Evolutionary conservation across 1,140 invertebrate genomes (phyloP), one percentile per base, ranked within the genome.

Genomic region (Anthonomus grandis): DNA sequence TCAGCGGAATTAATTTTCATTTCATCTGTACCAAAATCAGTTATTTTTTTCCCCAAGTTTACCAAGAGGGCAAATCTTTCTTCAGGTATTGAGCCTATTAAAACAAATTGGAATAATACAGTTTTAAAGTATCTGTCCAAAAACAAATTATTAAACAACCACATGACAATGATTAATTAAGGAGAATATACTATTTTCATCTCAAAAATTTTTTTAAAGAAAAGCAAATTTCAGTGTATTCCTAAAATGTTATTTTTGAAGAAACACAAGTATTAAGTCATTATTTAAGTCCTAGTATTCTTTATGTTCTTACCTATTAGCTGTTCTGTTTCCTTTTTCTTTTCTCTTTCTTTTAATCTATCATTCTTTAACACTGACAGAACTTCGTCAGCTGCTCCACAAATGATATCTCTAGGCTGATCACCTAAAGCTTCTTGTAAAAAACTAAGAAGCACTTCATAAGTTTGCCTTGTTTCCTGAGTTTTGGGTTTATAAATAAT

Each of bases 341-440:
- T 90, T 53, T 98, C 95, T 51, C 87, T 89, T 67, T 97, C 93
- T 74, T 94, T 95, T 27, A 97, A 75, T 62, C 87, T 86, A 57
- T 99, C 95, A 78, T 96, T 97, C 75, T 99, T 99, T 2, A 99
- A 75, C 2, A 95, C 91, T 2, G 89, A 81, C 9, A 99, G 75
- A 21, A 99, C 93, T 82, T 99, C 97, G 79, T 99, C 97, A 19
- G 95, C 97, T 42, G 97, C 95, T 42, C 95, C 97, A 76, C 95
- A 97, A 4, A 99, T 73, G 64, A 99, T 90, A 74, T 98, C 96
- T 48, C 94, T 78, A 0, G 96, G 95, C 78, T 98, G 94, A 79
- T 98, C 96, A 13, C 96, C 95, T 1, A 99, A 77, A n/a, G 93
- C 90, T 69, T 95, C 93, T 79, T 98, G 95, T 67, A 99, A 94